A percentile compares a stretch with the other conserved stretches of the same genome.
Conservation (phyloP, 2,113 vertebrate species). For the Quiscalus mexicanus region DNA sequence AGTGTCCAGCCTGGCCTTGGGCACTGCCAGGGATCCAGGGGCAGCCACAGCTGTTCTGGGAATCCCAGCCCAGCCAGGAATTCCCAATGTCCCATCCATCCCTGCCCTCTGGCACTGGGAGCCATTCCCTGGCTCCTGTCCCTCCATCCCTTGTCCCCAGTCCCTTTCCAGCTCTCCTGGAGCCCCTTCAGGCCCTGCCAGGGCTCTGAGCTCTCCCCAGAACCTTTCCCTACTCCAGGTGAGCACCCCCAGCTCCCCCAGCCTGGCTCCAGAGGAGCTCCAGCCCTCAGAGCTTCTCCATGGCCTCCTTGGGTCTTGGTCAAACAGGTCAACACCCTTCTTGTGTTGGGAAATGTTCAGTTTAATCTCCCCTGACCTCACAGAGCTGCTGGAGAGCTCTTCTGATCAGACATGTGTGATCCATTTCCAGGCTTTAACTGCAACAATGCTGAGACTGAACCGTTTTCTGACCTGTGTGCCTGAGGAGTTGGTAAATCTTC, state of each 20-base stretch:
- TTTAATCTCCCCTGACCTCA: neutral
- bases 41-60: neutral
- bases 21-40: neutral
- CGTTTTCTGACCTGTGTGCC: neutral
- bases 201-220: neutral
- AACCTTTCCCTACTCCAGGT: accelerated
- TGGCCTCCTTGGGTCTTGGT: neutral
- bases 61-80: neutral
- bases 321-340: neutral
- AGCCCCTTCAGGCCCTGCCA: neutral
- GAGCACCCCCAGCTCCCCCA: accelerated
- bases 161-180: neutral
- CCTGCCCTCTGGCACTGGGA: neutral
- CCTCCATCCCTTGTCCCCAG: neutral
- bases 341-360: neutral
- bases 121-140: neutral
- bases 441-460: neutral
- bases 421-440: neutral
- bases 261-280: neutral
- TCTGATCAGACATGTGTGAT: neutral
- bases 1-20: accelerated
- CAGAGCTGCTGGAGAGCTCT: neutral
- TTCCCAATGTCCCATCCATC: accelerated
- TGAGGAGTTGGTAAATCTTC: conserved; percentile 7
- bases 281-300: accelerated